Evolutionary conservation across 37 sponge, comb jelly and placozoan genomes (phyloP), one percentile per base, ranked within the genome.

Genomic region (Beroe ovata): DNA sequence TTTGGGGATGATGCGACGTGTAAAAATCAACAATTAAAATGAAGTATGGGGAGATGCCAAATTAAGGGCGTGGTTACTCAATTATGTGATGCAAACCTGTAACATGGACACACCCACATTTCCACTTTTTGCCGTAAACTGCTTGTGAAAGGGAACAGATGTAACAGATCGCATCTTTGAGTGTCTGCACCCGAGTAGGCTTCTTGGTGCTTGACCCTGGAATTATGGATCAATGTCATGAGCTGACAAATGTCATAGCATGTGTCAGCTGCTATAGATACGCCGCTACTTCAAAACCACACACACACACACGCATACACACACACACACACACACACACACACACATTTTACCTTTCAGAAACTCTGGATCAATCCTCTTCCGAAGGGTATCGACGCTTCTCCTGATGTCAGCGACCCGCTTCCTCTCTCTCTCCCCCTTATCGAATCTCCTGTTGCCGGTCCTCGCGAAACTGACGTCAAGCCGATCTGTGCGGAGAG

Each of bases 371-470:
- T 37, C n/a, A 28, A 77, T 77, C 54, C 28, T 77, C 84, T 77
- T 40, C 26, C 84, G 16, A 3, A 77, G 47, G n/a, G 38, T 41
- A 4, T 77, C 84, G 54, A 77, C 84, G 21, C 33, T 77, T 4
- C 33, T 11, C 23, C 84, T 11, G 54, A 77, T 77, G n/a, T 77
- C 84, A 2, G 84, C 84, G 23, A 77, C 84, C 28, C 84, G 3
- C 47, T 40, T 77, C 28, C 84, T 77, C 47, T 77, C 84, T 26
- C 84, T 38, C 28, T 77, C 84, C 25, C 84, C 84, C 28, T 77
- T 77, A 23, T 77, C 84, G 4, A 77, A 21, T 26, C 38, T 11
- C 54, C 84, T 77, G 28, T 35, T 77, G 4, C 84, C 54, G 4
- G 54, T 47, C 54, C 54, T 47, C 54, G 6, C 11, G 63, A 62